These are phyloP conservation scores for Mionectes macconnelli DNA, from an alignment of 2,113 vertebrate genomes.

Conservation along the genomic window DNA sequence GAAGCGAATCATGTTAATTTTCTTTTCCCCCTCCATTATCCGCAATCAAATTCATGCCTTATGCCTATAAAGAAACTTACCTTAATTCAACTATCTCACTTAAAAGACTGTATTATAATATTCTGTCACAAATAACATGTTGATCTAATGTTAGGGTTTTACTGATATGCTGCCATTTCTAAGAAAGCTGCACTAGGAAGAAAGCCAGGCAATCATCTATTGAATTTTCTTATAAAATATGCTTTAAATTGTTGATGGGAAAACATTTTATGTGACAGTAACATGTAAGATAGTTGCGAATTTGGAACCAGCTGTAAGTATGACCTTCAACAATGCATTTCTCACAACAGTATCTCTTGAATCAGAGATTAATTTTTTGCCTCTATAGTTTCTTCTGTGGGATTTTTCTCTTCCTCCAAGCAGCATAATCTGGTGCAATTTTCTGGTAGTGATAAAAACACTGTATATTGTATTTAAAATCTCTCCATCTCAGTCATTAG, in stretches of 20 bases:
- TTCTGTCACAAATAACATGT: neutral
- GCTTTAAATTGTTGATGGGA: neutral
- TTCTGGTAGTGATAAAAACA: neutral
- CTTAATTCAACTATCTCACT: neutral
- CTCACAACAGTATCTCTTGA: neutral
- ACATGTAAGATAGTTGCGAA: neutral
- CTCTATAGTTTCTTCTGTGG: neutral
- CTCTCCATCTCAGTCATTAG: neutral
- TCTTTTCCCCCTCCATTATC: neutral
- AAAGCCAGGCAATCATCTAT: neutral
- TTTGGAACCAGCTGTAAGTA: neutral
- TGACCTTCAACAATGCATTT: neutral
- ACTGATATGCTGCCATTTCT: neutral
- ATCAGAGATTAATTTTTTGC: neutral
- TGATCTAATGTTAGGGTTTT: neutral
- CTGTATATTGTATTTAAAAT: neutral
- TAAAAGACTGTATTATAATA: neutral
- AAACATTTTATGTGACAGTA: neutral
- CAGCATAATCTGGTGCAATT: neutral
- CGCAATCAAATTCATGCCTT: neutral
- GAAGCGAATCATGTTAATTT: neutral
- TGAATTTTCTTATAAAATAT: neutral
- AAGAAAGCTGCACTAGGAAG: neutral
- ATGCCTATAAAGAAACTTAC: neutral
- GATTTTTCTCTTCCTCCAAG: neutral